Evolutionary conservation across 2,888 invertebrate species (phyloP), one percentile per base, ranked within the genome.

Genomic region (Agriotes lineatus): DNA sequence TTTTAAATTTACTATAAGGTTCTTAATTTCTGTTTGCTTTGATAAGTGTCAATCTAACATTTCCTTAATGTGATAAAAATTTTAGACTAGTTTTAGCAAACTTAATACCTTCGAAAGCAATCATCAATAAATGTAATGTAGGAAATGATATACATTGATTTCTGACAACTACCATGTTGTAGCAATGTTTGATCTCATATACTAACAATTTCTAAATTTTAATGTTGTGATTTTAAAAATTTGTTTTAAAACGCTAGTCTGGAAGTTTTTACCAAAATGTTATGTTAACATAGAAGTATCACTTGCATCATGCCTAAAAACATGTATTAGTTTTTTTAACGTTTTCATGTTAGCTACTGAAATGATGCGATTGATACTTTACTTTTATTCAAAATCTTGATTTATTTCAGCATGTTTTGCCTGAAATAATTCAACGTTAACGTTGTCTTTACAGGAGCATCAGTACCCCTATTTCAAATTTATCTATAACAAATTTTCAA

Each of bases 31-130:
- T 60, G 65, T 61, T 39, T 39, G 37, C 20, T n/a, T 25, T 20
- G 18, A 14, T 57, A 57, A 62, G 52, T 25, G 45, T 67, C 42
- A 42, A 50, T 61, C 61, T 56, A 50, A 65, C 58, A 48, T 69
- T 64, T 45, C 67, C 62, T 69, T 33, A 70, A 65, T 73, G 72
- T 73, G 72, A 73, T 72, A 68, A 68, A 68, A 69, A 67, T 69
- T 72, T 72, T 72, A 71, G 69, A 66, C 37, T 73, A 71, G 69
- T 73, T 73, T 73, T 73, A 73, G 71, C 50, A 12, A 63, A 16
- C n/a, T 66, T 59, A 57, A 59, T 33, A 50, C 39, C 50, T 59
- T 33, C 10, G n/a, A 14, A 25, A 56, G 54, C 12, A 42, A 44
- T 56, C 33, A 48, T n/a, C 19, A 16, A 18, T 7, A 60, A 19